A percentile compares a stretch with the other conserved stretches of the same genome.
phyloP scores from a whole-genome alignment of 1,140 invertebrate species.

The Cydia fagiglandana region DNA sequence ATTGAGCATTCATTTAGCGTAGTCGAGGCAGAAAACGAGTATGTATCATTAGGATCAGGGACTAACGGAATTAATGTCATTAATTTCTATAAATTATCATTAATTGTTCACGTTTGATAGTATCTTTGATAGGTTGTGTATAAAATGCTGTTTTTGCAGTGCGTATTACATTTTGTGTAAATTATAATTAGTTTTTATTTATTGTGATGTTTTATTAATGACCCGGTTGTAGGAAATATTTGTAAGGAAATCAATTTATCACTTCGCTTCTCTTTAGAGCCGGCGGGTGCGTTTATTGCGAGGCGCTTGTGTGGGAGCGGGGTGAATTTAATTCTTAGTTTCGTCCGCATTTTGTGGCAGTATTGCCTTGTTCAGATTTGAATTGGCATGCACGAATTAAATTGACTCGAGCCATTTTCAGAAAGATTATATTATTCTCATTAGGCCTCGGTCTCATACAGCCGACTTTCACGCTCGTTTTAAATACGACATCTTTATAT shows the following conservation, averaged over 20 bases:
- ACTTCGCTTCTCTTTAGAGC: not conserved
- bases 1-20: constrained; percentile 3
- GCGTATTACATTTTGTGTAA: constrained; percentile 50
- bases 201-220: constrained; percentile 64
- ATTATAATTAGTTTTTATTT: constrained; percentile 60
- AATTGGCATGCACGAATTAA: not conserved
- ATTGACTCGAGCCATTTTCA: not conserved
- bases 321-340: constrained; percentile 31
- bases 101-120: constrained; percentile 32
- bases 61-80: constrained; percentile 36
- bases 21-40: constrained; percentile 11
- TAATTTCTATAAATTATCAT: constrained; percentile 35
- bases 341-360: not conserved
- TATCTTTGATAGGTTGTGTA: constrained; percentile 60
- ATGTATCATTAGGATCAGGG: constrained; percentile 38
- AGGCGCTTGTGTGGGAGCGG: constrained; percentile 16
- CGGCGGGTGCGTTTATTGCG: not conserved
- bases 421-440: not conserved
- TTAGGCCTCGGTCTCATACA: too few species aligned
- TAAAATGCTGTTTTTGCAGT: constrained; percentile 47
- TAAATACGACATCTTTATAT: not conserved
- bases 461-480: not conserved
- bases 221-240: constrained; percentile 27
- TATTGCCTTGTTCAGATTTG: not conserved
- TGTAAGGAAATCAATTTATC: constrained; percentile 21